phyloP scores from a whole-genome alignment of 1,140 invertebrate genomes.

The Saccostrea cuccullata region DNA sequence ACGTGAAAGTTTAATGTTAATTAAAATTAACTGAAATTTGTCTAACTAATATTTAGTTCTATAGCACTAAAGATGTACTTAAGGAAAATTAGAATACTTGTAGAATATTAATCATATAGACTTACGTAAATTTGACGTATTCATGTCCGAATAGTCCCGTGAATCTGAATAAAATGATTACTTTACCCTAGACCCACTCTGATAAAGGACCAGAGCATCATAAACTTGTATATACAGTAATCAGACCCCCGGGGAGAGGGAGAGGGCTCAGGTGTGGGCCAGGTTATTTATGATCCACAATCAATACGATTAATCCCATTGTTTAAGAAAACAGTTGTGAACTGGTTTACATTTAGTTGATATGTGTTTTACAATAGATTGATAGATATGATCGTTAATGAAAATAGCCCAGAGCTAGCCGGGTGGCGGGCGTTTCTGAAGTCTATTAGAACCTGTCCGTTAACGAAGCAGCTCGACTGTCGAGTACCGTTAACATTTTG shows the following conservation, averaged over 20 bases:
- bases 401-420: background rate
- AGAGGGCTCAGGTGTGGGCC: background rate
- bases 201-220: constrained; percentile 27
- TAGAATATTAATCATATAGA: background rate
- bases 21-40: too few species aligned
- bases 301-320: constrained; percentile 30
- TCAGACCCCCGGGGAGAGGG: constrained; percentile 6
- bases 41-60: too few species aligned
- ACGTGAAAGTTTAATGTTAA: too few species aligned
- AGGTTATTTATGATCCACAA: constrained; percentile 1
- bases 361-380: constrained; percentile 31
- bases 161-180: background rate
- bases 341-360: constrained; percentile 28
- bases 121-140: background rate
- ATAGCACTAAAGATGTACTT: too few species aligned
- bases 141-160: background rate
- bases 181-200: background rate
- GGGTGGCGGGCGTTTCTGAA: background rate
- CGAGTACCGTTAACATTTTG: constrained; percentile 27
- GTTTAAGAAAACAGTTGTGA: constrained; percentile 31
- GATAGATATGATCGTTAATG: constrained; percentile 23
- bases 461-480: background rate
- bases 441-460: constrained; percentile 6
- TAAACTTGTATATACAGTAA: constrained; percentile 26
- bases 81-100: too few species aligned